These are phyloP conservation scores for Drosophila rufa DNA, from an alignment of 1,140 invertebrate genomes.

Conservation along the genomic window DNA sequence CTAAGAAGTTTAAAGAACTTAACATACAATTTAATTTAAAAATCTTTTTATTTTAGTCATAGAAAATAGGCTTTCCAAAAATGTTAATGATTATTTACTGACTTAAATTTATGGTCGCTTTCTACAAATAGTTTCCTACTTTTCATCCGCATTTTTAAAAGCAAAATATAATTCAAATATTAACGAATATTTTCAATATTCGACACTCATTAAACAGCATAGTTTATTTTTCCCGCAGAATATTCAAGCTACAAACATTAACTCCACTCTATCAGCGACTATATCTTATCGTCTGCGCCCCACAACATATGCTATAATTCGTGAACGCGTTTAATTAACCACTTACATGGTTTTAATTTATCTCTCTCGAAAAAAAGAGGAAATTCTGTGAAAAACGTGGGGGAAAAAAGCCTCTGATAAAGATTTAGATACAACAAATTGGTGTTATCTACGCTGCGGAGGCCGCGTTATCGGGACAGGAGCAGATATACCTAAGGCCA, in stretches of 20 bases:
- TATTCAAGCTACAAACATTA: conserved; percentile 12
- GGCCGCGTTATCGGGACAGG: conserved; percentile 57
- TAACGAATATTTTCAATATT: no score
- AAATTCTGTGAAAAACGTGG: conserved; percentile 28
- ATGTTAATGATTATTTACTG: no score
- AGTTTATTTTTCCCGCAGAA: conserved; percentile 28
- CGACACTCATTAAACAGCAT: not conserved
- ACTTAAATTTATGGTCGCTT: no score
- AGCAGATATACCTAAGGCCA: conserved; percentile 44
- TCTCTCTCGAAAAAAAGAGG: conserved; percentile 18
- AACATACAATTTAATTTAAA: no score
- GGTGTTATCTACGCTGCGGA: conserved; percentile 41
- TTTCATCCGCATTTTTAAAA: no score
- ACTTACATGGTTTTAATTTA: conserved; percentile 84
- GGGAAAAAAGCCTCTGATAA: conserved; percentile 40
- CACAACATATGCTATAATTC: conserved; percentile 80
- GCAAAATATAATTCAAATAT: no score
- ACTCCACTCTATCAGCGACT: not conserved
- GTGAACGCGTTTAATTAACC: conserved; percentile 77
- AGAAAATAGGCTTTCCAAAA: no score
- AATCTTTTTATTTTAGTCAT: no score
- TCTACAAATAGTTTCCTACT: no score
- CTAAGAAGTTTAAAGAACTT: not conserved
- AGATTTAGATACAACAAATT: conserved; percentile 57
- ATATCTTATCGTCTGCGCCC: conserved; percentile 67